These are phyloP conservation scores for Chironomus striatipennis DNA, from an alignment of 1,140 invertebrate genomes.

Conservation along the genomic window DNA sequence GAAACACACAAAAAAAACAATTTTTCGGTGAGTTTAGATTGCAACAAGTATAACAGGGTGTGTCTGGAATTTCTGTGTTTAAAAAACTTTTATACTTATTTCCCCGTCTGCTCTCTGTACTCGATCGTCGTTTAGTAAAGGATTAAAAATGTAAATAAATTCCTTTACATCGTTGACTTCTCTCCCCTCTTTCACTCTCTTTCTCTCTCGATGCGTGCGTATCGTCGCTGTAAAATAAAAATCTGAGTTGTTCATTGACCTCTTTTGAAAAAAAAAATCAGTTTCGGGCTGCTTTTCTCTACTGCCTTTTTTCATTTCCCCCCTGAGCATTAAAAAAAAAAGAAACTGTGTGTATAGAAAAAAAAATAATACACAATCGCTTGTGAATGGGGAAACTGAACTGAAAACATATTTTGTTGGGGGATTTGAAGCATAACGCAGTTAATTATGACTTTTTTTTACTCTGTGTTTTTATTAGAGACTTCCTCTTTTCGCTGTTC, in stretches of 20 bases:
- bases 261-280: constrained; percentile 22
- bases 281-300: constrained; percentile 19
- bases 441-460: constrained; percentile 22
- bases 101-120: neutral
- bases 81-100: neutral
- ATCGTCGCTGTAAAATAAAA: neutral
- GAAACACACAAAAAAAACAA: too few species aligned
- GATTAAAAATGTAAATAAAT: constrained; percentile 16
- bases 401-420: constrained; percentile 17
- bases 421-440: constrained; percentile 21
- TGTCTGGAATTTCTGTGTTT: constrained; percentile 9
- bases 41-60: constrained; percentile 19
- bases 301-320: constrained; percentile 18
- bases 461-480: constrained; percentile 16
- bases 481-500: constrained; percentile 16
- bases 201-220: neutral
- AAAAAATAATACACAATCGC: constrained; percentile 8
- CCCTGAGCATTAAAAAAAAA: constrained; percentile 6
- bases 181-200: neutral
- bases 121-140: neutral
- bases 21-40: neutral
- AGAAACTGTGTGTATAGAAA: constrained; percentile 15
- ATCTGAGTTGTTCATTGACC: constrained; percentile 21
- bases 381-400: constrained; percentile 22
- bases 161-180: constrained; percentile 9